phyloP scores from a whole-genome alignment of 2,797 vertebrate genomes.

The Xiphorhynchus erythropygius region DNA sequence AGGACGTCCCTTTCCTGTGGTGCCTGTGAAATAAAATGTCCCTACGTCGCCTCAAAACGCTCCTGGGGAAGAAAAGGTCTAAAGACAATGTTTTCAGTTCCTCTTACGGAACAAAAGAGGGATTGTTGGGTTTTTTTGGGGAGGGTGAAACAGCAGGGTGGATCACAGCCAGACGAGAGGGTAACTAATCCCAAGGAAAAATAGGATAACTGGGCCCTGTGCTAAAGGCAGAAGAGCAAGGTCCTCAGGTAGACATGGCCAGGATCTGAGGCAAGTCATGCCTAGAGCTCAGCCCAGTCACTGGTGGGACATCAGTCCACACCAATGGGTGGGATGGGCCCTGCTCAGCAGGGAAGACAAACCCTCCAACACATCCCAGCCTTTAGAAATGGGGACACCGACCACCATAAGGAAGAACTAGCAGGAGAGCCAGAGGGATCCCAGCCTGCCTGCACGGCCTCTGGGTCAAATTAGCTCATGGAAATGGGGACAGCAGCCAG shows the following conservation, averaged over 20 bases:
- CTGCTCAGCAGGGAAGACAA: not conserved
- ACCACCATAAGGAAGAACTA: not conserved
- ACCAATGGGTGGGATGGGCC: not conserved
- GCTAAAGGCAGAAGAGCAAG: not conserved
- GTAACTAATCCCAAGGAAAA: not conserved
- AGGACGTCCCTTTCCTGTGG: not conserved
- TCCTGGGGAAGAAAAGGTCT: not conserved
- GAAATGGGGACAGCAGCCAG: conserved; percentile 35
- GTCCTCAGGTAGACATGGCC: not conserved
- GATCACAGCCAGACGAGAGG: not conserved
- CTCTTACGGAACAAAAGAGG: not conserved
- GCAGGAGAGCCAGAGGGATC: not conserved
- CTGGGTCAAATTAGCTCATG: not conserved
- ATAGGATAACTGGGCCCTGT: not conserved
- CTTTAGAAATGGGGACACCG: not conserved
- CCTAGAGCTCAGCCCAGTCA: not conserved
- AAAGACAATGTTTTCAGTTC: not conserved
- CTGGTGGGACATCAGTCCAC: not conserved
- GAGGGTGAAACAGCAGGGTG: not conserved
- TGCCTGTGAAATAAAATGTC: not conserved
- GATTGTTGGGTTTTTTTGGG: not conserved
- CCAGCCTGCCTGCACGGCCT: not conserved
- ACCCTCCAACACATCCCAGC: not conserved
- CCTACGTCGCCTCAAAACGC: fast-evolving
- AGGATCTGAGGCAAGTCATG: not conserved